Evolutionary conservation across 2,113 vertebrate species (phyloP).

Genomic region (Hipposideros armiger): DNA sequence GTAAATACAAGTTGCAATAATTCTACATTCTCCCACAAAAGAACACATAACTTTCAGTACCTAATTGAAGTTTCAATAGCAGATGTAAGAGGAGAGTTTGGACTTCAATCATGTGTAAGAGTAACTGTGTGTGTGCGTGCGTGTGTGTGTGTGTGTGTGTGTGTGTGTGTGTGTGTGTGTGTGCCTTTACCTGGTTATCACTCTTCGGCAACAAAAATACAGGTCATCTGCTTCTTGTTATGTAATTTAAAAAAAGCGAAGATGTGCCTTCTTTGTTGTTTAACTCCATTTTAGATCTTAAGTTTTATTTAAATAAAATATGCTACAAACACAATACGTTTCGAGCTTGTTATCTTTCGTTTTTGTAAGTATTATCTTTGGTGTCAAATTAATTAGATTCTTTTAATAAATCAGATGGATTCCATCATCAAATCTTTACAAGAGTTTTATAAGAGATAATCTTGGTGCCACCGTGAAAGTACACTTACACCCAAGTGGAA

Average conservation of each 20-base stretch:
- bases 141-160: too few relatives aligned
- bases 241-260: neutral
- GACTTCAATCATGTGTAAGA: neutral
- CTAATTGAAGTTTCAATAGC: neutral
- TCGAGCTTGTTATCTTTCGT: constrained; percentile 9
- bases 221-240: neutral
- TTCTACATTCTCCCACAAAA: neutral
- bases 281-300: neutral
- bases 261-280: neutral
- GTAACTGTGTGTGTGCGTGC: neutral
- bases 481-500: neutral
- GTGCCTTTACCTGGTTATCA: neutral
- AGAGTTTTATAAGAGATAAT: neutral
- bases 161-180: too few relatives aligned
- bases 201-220: constrained; percentile 7
- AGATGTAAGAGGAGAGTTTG: constrained; percentile 4
- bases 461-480: neutral
- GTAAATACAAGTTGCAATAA: neutral
- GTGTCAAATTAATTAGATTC: constrained; percentile 33
- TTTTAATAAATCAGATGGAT: constrained; percentile 35
- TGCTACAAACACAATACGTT: neutral
- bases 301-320: constrained; percentile 49
- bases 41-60: neutral
- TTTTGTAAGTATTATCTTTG: neutral
- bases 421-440: constrained; percentile 43